These are phyloP conservation scores for Ecdyonurus torrentis DNA, from an alignment of 2,888 invertebrate genomes.

Conservation along the genomic window DNA sequence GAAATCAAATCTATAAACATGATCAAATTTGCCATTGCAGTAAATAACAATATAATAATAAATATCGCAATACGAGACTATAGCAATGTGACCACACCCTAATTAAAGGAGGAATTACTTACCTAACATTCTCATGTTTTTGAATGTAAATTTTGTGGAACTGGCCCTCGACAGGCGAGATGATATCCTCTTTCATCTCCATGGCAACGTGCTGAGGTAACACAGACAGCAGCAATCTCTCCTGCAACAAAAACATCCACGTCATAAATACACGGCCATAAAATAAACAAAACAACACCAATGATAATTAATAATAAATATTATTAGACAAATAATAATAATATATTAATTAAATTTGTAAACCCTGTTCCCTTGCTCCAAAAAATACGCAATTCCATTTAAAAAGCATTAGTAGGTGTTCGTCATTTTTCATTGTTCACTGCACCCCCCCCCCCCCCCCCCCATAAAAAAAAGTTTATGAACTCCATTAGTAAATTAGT, in stretches of 20 bases:
- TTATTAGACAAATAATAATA: background rate
- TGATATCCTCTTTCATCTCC: slow-evolving; percentile 90
- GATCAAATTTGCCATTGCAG: no score
- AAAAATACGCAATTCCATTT: no score
- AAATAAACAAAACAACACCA: no score
- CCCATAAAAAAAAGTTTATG: no score
- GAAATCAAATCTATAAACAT: no score
- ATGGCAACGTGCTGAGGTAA: slow-evolving; percentile 80
- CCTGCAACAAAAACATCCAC: slow-evolving; percentile 34
- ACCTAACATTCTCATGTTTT: slow-evolving; percentile 86
- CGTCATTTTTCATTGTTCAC: background rate
- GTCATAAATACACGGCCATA: no score
- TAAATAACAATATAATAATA: background rate
- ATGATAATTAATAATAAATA: no score
- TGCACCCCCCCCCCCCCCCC: no score
- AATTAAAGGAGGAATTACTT: slow-evolving; percentile 23
- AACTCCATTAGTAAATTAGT: no score
- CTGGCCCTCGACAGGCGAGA: slow-evolving; percentile 77
- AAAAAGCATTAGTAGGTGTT: background rate
- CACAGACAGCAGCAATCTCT: slow-evolving; percentile 69
- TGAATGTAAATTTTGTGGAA: slow-evolving; percentile 92
- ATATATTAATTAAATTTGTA: background rate
- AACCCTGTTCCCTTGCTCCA: no score
- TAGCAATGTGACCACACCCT: background rate
- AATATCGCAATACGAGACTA: background rate